phyloP scores from a whole-genome alignment of 2,888 invertebrate species.

The Callosobruchus maculatus region DNA sequence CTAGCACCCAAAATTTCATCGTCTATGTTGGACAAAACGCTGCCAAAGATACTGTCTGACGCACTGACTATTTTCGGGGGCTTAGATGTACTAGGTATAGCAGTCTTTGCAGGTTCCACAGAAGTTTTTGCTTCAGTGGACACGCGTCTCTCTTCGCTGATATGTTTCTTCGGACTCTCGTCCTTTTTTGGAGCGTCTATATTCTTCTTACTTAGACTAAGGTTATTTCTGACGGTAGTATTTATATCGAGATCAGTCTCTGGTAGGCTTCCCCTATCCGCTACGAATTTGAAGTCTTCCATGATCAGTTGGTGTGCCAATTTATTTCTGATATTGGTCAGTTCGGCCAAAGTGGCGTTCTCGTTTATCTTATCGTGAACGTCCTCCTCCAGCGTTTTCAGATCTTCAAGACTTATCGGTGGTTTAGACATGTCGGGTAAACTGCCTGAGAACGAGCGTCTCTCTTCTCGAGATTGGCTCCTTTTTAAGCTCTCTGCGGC shows the following conservation, averaged over 20 bases:
- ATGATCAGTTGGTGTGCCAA: constrained; percentile 50
- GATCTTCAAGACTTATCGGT: constrained; percentile 41
- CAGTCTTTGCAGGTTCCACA: not conserved
- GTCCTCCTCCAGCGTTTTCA: constrained; percentile 36
- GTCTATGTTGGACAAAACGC: constrained; percentile 32
- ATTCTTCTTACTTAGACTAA: constrained; percentile 19
- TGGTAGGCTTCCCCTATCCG: not conserved
- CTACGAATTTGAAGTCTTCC: constrained; percentile 19
- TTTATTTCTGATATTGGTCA: constrained; percentile 51
- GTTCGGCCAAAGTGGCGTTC: constrained; percentile 52
- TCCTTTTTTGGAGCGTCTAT: constrained; percentile 3
- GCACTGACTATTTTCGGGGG: constrained; percentile 27
- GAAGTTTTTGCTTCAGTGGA: constrained; percentile 22
- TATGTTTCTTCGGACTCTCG: not conserved
- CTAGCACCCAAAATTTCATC: constrained; percentile 27
- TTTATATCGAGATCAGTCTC: constrained; percentile 11
- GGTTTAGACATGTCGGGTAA: constrained; percentile 40
- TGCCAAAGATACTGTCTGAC: constrained; percentile 29
- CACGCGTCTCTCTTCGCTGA: not conserved
- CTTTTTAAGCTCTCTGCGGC: constrained; percentile 34
- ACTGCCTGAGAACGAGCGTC: constrained; percentile 8
- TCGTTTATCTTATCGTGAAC: constrained; percentile 29
- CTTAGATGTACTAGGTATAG: not conserved
- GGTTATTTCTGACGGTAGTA: constrained; percentile 27
- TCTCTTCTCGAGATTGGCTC: constrained; percentile 2